Evolutionary conservation across 1,140 invertebrate genomes (phyloP), one percentile per base, ranked within the genome.

Genomic region (Cylas formicarius): DNA sequence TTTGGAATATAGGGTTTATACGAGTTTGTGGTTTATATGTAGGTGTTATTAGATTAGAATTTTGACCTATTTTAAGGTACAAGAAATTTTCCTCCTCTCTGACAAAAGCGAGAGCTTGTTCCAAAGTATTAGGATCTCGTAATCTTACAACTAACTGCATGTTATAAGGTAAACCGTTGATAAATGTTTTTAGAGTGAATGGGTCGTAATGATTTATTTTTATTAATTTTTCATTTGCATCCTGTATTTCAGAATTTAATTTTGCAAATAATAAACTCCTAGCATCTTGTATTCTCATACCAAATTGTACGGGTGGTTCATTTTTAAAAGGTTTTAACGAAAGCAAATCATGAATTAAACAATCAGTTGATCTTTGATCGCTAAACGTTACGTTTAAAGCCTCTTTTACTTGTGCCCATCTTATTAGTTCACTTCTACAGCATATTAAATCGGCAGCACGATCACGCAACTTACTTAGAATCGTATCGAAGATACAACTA

Each of bases 341-440:
- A 23, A 56, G 36, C 11, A 54, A 24, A 35, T 56, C 52, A 40
- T 54, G 44, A 22, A 48, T 35, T 28, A 56, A 26, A 38, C 54
- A 56, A 42, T 53, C 48, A 24, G 48, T 18, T 14, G 46, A 48
- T 33, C 51, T 31, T 44, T 56, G 54, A 43, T 53, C 44, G 10
- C 44, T 18, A 31, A 53, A 51, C 34, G 24, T 53, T n/a, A 47
- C 17, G 22, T 26, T 36, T 22, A 56, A 18, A 1, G 24, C 35
- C n/a, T 41, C 13, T 45, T 54, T 54, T 18, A 54, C 47, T 10
- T 16, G 4, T 9, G n/a, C 13, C 49, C 55, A 56, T 11, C 13
- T 37, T 27, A 44, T 49, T 47, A 56, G 44, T 44, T 54, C 55
- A 16, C 24, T 23, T 50, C 51, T 18, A 8, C 35, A 41, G 21